Evolutionary conservation across 2,113 vertebrate genomes (phyloP), one percentile per base, ranked within the genome.

Genomic region (Bubo bubo): DNA sequence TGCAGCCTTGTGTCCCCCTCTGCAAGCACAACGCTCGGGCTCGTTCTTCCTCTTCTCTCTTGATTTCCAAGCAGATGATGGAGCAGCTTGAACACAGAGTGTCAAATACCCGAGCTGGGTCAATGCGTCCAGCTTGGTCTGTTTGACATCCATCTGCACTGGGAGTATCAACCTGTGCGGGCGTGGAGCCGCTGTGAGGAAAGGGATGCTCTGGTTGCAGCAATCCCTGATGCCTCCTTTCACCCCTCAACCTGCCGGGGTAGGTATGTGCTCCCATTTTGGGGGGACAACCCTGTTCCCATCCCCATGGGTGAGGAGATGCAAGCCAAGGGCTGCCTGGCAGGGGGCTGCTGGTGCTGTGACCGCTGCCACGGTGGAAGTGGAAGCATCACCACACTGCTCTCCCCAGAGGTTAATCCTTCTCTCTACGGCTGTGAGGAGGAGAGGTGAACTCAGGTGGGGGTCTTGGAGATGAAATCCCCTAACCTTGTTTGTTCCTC

Each of bases 11-110:
- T 11, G 6, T 13, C 28, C 14, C 18, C 23, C 20, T 24, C 60
- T 63, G 24, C 50, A 49, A 32, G 16, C 13, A 4, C 35, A 2
- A 0, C 0, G 6, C 49, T 52, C 0, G 0, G 49, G 43, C 49
- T 70, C 3, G 3, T 9, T 35, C 43, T 41, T 63, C 47, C 52
- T 63, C 47, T 53, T 23, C 7, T 20, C 23, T 52, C 63, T 76
- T 11, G 2, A 6, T 62, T 81, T 43, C 59, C 81, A 60, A 66
- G 15, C 17, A 32, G 59, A 6, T 58, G 73, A 27, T 27, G 45
- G 79, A 76, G 39, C 18, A 13, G n/a, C 74, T 89, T 50, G 62
- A 41, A 5, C 28, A 24, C 12, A 18, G 35, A 1, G 34, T 83
- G 45, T 56, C 35, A 28, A 50, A 41, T 0, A 59, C 49, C 18